Evolutionary conservation across 2,888 invertebrate genomes (phyloP).

Genomic region (Ecliptopera silaceata): DNA sequence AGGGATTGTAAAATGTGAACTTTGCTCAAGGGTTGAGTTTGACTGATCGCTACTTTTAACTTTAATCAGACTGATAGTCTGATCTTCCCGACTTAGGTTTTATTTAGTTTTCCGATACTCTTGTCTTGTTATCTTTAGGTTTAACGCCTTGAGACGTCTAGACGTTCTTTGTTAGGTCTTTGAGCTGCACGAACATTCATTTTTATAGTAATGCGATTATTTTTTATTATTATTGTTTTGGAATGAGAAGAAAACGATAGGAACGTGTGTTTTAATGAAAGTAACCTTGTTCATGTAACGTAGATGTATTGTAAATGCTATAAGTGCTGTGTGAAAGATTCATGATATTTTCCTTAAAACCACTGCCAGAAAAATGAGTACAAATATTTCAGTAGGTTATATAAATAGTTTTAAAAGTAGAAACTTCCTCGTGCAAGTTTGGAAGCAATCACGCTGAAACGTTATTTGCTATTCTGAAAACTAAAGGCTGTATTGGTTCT

Average conservation of each 20-base stretch:
- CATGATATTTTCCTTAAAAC: too few relatives aligned
- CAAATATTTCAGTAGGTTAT: neutral
- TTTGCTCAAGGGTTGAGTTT: too few relatives aligned
- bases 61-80: too few relatives aligned
- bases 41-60: too few relatives aligned
- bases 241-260: too few relatives aligned
- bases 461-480: neutral
- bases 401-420: too few relatives aligned
- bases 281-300: too few relatives aligned
- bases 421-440: neutral
- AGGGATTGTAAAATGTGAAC: too few relatives aligned
- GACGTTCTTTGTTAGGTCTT: neutral
- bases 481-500: neutral
- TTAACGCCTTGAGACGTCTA: slow-evolving; percentile 1
- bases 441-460: neutral
- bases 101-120: neutral
- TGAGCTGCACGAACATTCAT: neutral
- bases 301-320: too few relatives aligned
- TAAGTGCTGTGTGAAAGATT: too few relatives aligned
- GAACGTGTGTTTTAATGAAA: too few relatives aligned
- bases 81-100: neutral
- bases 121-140: neutral
- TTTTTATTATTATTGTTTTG: neutral
- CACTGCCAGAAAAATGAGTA: neutral
- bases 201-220: neutral